Base-by-base conservation (phyloP, 1,140 invertebrate species). In the Cotesia typhae region DNA sequence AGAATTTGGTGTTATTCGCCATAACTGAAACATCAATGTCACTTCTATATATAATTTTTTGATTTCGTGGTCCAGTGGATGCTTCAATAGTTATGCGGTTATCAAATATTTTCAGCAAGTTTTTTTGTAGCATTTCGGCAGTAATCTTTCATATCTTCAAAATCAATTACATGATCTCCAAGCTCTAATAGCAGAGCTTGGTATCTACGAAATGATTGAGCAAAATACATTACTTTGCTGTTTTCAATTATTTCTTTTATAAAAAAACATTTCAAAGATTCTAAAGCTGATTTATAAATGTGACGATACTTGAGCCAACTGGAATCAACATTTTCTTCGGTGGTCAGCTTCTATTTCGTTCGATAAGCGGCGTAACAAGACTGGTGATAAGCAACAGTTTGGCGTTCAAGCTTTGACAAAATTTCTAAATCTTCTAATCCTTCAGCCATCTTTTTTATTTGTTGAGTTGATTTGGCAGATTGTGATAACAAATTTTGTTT, bases 61-160 rank as follows among this genome's bases (percentile, higher is more conserved):
- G 0, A 17, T 17, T 17, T 1, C 17, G 17, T 17, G 17, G 17
- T 17, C 17, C 17, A 17, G 17, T 17, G 17, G 17, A 17, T 17
- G 17, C 17, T 78, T 80, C 77, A 75, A 79, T 80, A 4, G 74
- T 79, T 74, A 82, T 69, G 70, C 57, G 73, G 57, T 78, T 74
- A 76, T 74, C 78, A 78, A 80, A 80, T 70, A 61, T 71, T 61
- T 77, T 80, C 12, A 76, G 36, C 71, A 78, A 53, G 75, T 81
- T 72, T 79, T 75, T 76, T 79, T 74, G 74, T 10, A 81, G 74
- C n/a, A 67, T 80, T 79, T 80, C 77, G 70, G 67, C 0, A 74
- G 52, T 80, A 80, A 79, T 81, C 75, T 75, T 78, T 55, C 0
- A 80, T 78, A 70, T 74, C 69, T 68, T 69, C 72, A 14, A 74